Evolutionary conservation across 2,888 invertebrate genomes (phyloP).

Genomic region (Nematopogon swammerdamellus): DNA sequence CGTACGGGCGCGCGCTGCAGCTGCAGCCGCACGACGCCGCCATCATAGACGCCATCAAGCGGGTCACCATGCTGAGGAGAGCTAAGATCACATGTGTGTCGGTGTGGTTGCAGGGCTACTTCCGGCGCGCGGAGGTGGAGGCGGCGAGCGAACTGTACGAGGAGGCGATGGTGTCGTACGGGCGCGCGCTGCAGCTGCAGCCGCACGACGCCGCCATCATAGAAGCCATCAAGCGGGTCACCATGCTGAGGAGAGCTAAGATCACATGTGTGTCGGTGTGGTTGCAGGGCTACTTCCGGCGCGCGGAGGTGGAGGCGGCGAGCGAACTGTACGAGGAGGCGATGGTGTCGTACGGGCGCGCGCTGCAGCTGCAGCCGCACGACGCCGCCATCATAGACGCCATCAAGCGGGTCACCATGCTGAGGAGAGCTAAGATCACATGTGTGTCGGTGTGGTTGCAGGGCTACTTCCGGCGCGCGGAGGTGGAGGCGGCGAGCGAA

Average conservation of each 20-base stretch:
- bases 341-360: constrained; percentile 64
- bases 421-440: constrained; percentile 57
- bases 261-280: constrained; percentile 53
- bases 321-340: constrained; percentile 66
- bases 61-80: constrained; percentile 54
- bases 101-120: constrained; percentile 64
- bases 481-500: constrained; percentile 67
- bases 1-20: constrained; percentile 65
- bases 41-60: constrained; percentile 60
- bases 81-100: constrained; percentile 58
- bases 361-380: constrained; percentile 63
- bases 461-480: constrained; percentile 72
- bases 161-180: constrained; percentile 67
- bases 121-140: constrained; percentile 70
- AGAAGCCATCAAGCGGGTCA: constrained; percentile 59
- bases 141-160: constrained; percentile 63
- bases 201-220: constrained; percentile 63
- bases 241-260: constrained; percentile 58
- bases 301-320: constrained; percentile 69
- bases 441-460: constrained; percentile 47
- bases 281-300: constrained; percentile 65
- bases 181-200: constrained; percentile 62
- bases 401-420: constrained; percentile 56
- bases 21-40: constrained; percentile 64
- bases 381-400: constrained; percentile 62